A percentile compares a stretch with the other conserved stretches of the same genome.
These are phyloP conservation scores for Lamellibrachia columna DNA, from an alignment of 2,888 invertebrate genomes.

Conservation along the genomic window DNA sequence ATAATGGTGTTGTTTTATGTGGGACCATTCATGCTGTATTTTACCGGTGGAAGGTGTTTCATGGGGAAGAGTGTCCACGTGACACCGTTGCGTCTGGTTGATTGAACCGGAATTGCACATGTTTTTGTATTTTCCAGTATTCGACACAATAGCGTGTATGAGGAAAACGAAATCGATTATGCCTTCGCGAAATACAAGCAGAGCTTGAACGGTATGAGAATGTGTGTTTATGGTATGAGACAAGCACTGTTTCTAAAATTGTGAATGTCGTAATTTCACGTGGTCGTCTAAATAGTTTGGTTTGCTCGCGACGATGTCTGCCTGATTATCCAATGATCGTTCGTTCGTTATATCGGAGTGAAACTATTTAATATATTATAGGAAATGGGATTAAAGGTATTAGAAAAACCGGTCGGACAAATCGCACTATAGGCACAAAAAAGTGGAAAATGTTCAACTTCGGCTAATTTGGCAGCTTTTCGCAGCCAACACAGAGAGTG, in stretches of 20 bases:
- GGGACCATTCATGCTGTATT: neutral
- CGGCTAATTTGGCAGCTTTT: neutral
- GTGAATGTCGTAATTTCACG: too few relatives aligned
- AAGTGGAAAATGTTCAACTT: too few relatives aligned
- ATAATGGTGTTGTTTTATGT: neutral
- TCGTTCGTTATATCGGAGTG: too few relatives aligned
- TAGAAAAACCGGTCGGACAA: too few relatives aligned
- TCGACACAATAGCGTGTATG: slow-evolving; percentile 8
- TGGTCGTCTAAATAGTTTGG: too few relatives aligned
- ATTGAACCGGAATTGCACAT: neutral
- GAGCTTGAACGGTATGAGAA: slow-evolving; percentile 20
- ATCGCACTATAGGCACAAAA: too few relatives aligned
- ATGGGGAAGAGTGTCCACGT: neutral
- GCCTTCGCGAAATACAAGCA: slow-evolving; percentile 35
- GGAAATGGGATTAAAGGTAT: too few relatives aligned
- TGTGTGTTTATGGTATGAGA: neutral
- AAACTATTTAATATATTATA: too few relatives aligned
- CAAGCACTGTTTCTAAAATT: neutral
- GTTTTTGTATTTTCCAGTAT: neutral
- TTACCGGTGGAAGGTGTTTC: neutral
- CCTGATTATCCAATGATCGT: too few relatives aligned
- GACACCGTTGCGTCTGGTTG: neutral
- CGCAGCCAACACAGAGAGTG: neutral
- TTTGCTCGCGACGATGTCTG: too few relatives aligned
- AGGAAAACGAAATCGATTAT: slow-evolving; percentile 35